Conservation (phyloP, 2,797 vertebrate species). For the Sebastes diaconus region DNA sequence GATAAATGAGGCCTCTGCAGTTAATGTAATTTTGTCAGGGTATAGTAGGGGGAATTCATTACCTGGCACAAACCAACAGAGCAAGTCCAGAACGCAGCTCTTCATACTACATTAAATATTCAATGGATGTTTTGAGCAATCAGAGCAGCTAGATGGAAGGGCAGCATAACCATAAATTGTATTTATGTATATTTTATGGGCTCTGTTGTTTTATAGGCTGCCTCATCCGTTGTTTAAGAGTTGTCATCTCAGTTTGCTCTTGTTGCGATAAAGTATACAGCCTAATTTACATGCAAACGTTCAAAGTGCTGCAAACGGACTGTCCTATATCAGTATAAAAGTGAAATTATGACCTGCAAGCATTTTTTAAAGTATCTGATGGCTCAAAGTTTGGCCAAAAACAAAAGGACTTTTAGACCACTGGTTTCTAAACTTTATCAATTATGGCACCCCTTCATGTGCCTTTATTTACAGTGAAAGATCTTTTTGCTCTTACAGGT, state of each 20-base stretch:
- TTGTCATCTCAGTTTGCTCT: neutral
- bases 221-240: constrained; percentile 30
- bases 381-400: neutral
- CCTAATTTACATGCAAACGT: constrained; percentile 21
- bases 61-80: constrained; percentile 36
- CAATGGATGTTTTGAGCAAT: constrained; percentile 37
- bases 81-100: constrained; percentile 31
- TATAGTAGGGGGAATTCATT: constrained; percentile 60
- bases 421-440: neutral
- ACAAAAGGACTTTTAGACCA: neutral
- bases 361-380: neutral
- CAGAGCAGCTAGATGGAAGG: constrained; percentile 20
- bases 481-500: neutral
- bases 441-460: neutral
- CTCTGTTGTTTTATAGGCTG: constrained; percentile 18
- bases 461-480: neutral
- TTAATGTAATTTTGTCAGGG: constrained; percentile 54
- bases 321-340: neutral
- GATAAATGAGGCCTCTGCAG: constrained; percentile 41
- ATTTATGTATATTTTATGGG: constrained; percentile 40
- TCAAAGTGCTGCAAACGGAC: neutral
- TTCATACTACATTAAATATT: constrained; percentile 64
- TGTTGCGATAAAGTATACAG: neutral
- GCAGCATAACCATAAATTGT: constrained; percentile 14
- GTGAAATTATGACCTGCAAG: neutral